These are phyloP conservation scores for Ceyx melanurus DNA, from an alignment of 2,113 vertebrate species.

Conservation along the genomic window DNA sequence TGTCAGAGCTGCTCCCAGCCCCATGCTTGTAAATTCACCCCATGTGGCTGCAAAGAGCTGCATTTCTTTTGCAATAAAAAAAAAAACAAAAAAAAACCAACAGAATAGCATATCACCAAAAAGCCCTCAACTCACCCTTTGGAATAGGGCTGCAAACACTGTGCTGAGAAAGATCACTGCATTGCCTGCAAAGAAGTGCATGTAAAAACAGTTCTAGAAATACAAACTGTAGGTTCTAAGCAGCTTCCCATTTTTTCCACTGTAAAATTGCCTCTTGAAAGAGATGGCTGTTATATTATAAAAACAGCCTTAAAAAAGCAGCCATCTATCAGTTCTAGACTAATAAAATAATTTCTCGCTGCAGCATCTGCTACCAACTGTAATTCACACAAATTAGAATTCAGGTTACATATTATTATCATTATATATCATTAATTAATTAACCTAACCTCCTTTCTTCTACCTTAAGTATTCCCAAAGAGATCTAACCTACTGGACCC, in stretches of 20 bases:
- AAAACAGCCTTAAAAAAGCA: too few species aligned
- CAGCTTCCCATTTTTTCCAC: too few species aligned
- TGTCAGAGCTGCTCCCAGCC: background rate
- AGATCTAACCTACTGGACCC: background rate
- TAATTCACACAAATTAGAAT: background rate
- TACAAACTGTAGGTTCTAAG: too few species aligned
- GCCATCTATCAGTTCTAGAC: too few species aligned
- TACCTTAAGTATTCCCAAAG: background rate
- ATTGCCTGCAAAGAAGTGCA: too few species aligned
- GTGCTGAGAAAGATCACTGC: too few species aligned
- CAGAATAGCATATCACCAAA: background rate
- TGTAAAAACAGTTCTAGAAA: too few species aligned
- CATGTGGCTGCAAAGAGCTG: background rate
- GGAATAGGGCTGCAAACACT: too few species aligned
- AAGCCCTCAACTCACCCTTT: too few species aligned
- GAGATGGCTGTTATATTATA: too few species aligned
- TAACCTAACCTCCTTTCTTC: background rate
- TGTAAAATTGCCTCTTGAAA: too few species aligned
- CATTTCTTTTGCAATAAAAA: background rate
- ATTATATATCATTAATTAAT: background rate
- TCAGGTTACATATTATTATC: background rate
- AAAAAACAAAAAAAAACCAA: too few species aligned
- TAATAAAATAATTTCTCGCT: background rate
- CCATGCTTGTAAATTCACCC: background rate
- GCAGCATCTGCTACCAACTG: background rate